Percentiles rank a stretch among this genome's conserved stretches.
phyloP scores from a whole-genome alignment of 2,113 vertebrate genomes.

The Paralichthys olivaceus region DNA sequence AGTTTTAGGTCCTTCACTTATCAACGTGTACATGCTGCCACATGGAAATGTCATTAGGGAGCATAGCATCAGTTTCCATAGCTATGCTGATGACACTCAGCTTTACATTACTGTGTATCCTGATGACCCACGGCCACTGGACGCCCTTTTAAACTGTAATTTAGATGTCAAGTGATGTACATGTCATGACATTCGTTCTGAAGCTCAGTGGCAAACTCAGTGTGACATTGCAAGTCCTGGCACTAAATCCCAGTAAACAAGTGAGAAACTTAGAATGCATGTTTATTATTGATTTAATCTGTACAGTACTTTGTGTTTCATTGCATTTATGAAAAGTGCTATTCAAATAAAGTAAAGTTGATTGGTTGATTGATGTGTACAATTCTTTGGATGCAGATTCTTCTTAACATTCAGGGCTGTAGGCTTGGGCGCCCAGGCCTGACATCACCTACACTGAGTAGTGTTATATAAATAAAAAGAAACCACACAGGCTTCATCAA shows the following conservation, averaged over 20 bases:
- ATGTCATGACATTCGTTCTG: not conserved
- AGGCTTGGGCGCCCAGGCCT: too few relatives aligned
- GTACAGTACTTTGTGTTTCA: too few relatives aligned
- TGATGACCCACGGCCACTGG: too few relatives aligned
- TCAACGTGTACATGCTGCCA: not conserved
- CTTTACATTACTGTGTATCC: not conserved
- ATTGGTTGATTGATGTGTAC: too few relatives aligned
- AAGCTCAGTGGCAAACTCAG: not conserved
- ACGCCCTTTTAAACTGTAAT: not conserved
- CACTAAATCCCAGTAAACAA: not conserved
- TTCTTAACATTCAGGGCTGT: too few relatives aligned
- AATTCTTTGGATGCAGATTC: too few relatives aligned
- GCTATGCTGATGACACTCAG: not conserved
- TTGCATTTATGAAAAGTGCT: too few relatives aligned
- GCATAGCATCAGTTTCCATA: not conserved
- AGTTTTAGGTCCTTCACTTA: not conserved
- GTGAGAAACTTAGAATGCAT: too few relatives aligned
- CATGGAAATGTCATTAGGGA: not conserved
- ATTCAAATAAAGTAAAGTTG: too few relatives aligned
- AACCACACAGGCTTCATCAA: constrained; percentile 2
- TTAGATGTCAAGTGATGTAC: not conserved
- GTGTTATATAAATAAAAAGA: too few relatives aligned
- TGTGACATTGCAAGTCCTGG: not conserved
- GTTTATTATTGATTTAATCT: too few relatives aligned
- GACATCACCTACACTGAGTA: not conserved